A percentile compares a stretch with the other conserved stretches of the same genome.
phyloP scores from a whole-genome alignment of 2,888 invertebrate genomes.

The Laspeyria flexula region DNA sequence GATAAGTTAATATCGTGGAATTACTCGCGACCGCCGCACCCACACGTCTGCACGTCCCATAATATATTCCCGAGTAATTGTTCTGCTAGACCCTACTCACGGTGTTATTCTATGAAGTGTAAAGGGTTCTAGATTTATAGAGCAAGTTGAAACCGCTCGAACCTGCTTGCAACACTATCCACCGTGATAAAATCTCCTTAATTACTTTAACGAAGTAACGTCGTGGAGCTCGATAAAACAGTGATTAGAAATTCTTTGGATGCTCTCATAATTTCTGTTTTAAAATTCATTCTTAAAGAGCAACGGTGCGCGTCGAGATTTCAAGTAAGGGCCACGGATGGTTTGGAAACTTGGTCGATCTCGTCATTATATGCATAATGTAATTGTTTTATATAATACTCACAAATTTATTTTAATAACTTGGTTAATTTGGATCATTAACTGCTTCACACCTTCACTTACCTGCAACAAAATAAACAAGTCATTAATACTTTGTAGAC shows the following conservation, averaged over 20 bases:
- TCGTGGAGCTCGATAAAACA: conserved; percentile 36
- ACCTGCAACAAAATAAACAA: background rate
- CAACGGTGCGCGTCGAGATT: conserved; percentile 31
- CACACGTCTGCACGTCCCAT: conserved; percentile 25
- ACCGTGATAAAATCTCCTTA: conserved; percentile 66
- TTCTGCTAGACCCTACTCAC: conserved; percentile 68
- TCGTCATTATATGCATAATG: conserved; percentile 12
- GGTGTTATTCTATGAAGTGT: conserved; percentile 79
- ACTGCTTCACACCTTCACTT: background rate
- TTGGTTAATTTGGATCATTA: background rate
- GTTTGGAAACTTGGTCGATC: conserved; percentile 20
- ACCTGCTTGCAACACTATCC: conserved; percentile 60
- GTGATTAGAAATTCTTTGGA: conserved; percentile 55
- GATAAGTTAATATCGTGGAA: conserved; percentile 70
- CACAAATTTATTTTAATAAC: conserved; percentile 12
- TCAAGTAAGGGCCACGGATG: conserved; percentile 29
- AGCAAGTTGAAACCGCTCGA: conserved; percentile 65
- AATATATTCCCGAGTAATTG: conserved; percentile 76
- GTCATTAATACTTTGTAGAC: too few relatives aligned
- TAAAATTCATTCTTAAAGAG: conserved; percentile 34
- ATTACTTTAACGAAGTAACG: conserved; percentile 60
- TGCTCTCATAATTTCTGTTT: conserved; percentile 49
- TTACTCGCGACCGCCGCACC: conserved; percentile 54
- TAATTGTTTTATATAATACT: conserved; percentile 5
- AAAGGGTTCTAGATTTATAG: conserved; percentile 77